These are phyloP conservation scores for Panopea generosa DNA, from an alignment of 2,888 invertebrate species.

Conservation along the genomic window DNA sequence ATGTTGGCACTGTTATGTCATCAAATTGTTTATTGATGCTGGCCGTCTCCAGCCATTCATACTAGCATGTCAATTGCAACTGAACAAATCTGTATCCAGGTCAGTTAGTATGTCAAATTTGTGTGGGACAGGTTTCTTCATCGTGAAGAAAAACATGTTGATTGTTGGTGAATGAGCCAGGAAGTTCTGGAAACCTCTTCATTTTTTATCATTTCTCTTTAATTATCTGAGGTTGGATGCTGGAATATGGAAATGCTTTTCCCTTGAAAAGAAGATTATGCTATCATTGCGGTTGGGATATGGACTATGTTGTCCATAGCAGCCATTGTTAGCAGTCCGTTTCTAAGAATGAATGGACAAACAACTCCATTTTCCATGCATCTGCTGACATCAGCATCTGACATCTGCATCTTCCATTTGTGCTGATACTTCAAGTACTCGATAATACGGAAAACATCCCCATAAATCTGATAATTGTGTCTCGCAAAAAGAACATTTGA, in stretches of 20 bases:
- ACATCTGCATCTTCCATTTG: no score
- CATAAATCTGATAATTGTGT: no score
- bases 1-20: constrained; percentile 1
- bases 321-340: constrained; percentile 59
- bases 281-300: constrained; percentile 59
- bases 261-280: constrained; percentile 42
- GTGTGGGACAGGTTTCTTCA: not conserved
- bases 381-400: no score
- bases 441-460: no score
- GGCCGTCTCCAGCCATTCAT: constrained; percentile 29
- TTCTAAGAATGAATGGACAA: constrained; percentile 51
- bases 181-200: constrained; percentile 27
- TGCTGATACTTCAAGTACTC: no score
- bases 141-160: constrained; percentile 16
- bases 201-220: constrained; percentile 17
- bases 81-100: not conserved
- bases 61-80: constrained; percentile 1
- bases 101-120: not conserved
- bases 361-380: constrained; percentile 52
- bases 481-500: no score
- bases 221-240: constrained; percentile 17
- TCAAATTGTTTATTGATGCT: constrained; percentile 8
- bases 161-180: constrained; percentile 21
- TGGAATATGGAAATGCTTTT: constrained; percentile 44
- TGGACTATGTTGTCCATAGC: constrained; percentile 70